Base-by-base conservation (phyloP, 2,888 invertebrate genomes). In the Diplolepis rosae region DNA sequence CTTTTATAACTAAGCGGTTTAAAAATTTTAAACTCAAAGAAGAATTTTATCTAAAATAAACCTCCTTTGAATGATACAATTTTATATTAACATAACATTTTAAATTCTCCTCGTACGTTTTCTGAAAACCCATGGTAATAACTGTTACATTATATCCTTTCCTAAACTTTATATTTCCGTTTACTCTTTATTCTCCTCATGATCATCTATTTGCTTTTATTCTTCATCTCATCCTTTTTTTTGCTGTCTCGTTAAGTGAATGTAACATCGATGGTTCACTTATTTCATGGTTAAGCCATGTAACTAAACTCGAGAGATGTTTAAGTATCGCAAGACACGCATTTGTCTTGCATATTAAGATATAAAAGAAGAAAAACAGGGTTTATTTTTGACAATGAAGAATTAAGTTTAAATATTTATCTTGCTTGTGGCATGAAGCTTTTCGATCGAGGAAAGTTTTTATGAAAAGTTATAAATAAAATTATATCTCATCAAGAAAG, bases 371-470 rank as follows among this genome's bases (percentile, higher is more conserved):
- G 11, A 4, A 15, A 32, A 39, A 50, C 39, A 11, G 28, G 24
- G 50, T 71, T 61, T 35, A 30, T 35, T 48, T 6, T 48, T 9
- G 11, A 24, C 11, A 11, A 22, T 2, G 22, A 45, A 67, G 42
- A 52, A 71, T 71, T 52, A 39, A 68, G 15, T 32, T 71, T 32
- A 71, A 71, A 71, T 71, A 71, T 71, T 71, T 68, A 71, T 71
- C 45, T 42, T 28, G 27, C 50, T 18, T 61, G 7, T 18, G 4
- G 22, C 7, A 22, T 48, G 2, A 54, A 54, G 30, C 28, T 28
- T n/a, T 52, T 52, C 15, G 27, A 7, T 30, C 28, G 0, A n/a
- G 4, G 52, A 52, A 9, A 52, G 22, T 48, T 11, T 9, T 18
- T 4, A 3, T 9, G 18, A 7, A 4, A 18, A 18, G 45, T n/a